Conservation (phyloP, 2,888 invertebrate species). For the Acanthosoma haemorrhoidale region DNA sequence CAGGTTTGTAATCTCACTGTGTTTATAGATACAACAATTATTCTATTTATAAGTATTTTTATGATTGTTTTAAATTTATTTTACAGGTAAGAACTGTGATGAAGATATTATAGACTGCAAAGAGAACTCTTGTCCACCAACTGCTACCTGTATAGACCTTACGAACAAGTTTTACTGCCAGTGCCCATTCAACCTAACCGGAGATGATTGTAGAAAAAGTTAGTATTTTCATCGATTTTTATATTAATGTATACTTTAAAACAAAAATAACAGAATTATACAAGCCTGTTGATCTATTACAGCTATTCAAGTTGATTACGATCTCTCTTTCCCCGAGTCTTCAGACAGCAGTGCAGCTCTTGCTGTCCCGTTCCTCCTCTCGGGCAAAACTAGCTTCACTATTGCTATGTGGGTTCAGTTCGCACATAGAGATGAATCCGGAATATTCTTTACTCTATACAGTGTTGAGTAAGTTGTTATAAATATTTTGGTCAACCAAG, state of each 20-base stretch:
- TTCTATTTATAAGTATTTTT: not conserved
- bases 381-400: conserved; percentile 72
- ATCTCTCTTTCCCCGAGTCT: conserved; percentile 89
- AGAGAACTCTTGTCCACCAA: conserved; percentile 89
- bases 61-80: not conserved
- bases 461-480: conserved; percentile 53
- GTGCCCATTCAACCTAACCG: conserved; percentile 94
- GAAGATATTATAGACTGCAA: conserved; percentile 87
- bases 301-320: conserved; percentile 98
- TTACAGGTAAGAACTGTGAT: conserved; percentile 74
- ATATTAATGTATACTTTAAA: not conserved
- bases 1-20: conserved; percentile 45
- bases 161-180: conserved; percentile 90
- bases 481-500: too few species aligned
- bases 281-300: conserved; percentile 44
- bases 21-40: not conserved
- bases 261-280: not conserved
- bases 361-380: conserved; percentile 79
- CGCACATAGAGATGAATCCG: conserved; percentile 82
- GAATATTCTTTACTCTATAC: conserved; percentile 89
- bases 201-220: conserved; percentile 94
- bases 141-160: conserved; percentile 85
- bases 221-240: conserved; percentile 45
- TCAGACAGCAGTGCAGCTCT: conserved; percentile 86
- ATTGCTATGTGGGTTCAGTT: conserved; percentile 96